Evolutionary conservation across 2,888 invertebrate species (phyloP).

Genomic region (Hesperia comma): DNA sequence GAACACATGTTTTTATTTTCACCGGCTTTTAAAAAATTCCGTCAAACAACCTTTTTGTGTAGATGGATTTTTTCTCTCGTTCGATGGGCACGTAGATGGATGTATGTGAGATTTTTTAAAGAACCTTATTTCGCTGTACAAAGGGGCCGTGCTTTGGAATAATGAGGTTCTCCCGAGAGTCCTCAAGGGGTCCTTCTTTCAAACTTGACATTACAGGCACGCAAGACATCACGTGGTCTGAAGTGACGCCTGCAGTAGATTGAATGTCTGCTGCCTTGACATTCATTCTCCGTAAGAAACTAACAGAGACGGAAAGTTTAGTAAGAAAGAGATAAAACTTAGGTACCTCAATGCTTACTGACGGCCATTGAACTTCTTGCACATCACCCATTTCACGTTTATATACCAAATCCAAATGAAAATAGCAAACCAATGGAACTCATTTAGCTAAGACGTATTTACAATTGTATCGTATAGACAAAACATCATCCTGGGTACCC

Average conservation of each 20-base stretch:
- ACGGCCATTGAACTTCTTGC: not conserved
- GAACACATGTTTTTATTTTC: slow-evolving; percentile 3
- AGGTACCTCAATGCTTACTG: not conserved
- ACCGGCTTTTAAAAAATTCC: slow-evolving; percentile 9
- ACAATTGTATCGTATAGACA: no score
- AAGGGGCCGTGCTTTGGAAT: slow-evolving; percentile 79
- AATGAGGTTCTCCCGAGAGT: slow-evolving; percentile 74
- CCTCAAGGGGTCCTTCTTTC: slow-evolving; percentile 70
- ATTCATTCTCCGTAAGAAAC: slow-evolving; percentile 14
- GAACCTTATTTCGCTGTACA: slow-evolving; percentile 80
- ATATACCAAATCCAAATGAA: no score
- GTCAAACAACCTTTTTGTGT: slow-evolving; percentile 17
- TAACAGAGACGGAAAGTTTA: not conserved
- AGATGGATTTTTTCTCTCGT: slow-evolving; percentile 28
- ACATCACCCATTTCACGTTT: not conserved
- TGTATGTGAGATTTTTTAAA: slow-evolving; percentile 77
- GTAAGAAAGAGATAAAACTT: not conserved
- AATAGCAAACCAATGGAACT: no score
- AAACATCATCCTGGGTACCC: no score
- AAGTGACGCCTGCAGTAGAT: slow-evolving; percentile 24
- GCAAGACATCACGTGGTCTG: slow-evolving; percentile 46
- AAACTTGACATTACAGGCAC: slow-evolving; percentile 69
- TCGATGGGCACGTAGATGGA: slow-evolving; percentile 43
- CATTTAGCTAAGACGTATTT: no score
- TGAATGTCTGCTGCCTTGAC: slow-evolving; percentile 24